phyloP scores from a whole-genome alignment of 2,113 vertebrate genomes.

The Pygoscelis adeliae region DNA sequence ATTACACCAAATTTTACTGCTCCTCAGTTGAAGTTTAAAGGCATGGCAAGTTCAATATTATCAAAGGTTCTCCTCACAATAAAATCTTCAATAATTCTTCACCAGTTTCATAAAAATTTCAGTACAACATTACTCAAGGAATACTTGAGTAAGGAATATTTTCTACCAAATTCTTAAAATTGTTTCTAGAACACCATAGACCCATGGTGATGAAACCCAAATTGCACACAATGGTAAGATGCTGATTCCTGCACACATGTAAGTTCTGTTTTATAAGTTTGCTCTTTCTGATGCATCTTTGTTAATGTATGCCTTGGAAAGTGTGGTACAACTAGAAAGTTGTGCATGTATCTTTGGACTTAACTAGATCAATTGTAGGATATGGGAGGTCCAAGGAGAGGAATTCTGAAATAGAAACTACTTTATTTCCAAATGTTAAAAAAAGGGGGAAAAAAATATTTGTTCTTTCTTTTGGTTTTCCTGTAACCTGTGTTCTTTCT shows the following conservation, averaged over 20 bases:
- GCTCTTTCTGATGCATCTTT: neutral
- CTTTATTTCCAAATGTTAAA: neutral
- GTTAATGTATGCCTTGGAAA: neutral
- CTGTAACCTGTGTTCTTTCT: neutral
- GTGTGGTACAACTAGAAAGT: neutral
- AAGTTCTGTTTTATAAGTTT: neutral
- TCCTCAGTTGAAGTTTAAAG: conserved; percentile 29
- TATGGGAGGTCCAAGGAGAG: neutral
- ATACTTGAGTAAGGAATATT: neutral
- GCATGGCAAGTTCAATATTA: neutral
- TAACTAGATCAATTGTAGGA: neutral
- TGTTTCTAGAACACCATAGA: neutral
- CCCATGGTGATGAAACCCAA: neutral
- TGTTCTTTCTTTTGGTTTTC: neutral
- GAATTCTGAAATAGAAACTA: neutral
- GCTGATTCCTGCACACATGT: neutral
- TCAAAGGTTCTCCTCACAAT: neutral
- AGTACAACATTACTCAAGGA: neutral
- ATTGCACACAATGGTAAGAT: neutral
- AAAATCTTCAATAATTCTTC: neutral
- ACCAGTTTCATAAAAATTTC: neutral
- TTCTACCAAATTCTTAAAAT: neutral
- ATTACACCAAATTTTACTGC: conserved; percentile 35
- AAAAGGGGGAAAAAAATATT: neutral
- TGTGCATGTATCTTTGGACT: neutral